phyloP scores from a whole-genome alignment of 2,888 invertebrate genomes.

The Anthoptus insignis region DNA sequence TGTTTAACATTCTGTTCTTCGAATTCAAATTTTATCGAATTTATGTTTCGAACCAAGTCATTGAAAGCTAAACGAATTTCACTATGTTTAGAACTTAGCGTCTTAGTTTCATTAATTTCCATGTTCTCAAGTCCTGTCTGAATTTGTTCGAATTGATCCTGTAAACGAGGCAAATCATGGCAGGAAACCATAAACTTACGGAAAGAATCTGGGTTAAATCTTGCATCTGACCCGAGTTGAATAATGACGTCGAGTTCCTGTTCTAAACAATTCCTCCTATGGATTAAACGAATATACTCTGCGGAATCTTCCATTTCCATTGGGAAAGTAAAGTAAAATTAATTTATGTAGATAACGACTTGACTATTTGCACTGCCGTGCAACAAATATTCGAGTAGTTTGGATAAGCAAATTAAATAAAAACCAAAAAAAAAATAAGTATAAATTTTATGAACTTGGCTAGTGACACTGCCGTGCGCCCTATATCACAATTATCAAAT shows the following conservation, averaged over 20 bases:
- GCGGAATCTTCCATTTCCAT: neutral
- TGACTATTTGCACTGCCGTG: neutral
- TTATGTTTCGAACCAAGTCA: neutral
- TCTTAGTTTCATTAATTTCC: neutral
- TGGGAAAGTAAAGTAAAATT: neutral
- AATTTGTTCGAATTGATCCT: neutral
- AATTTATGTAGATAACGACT: neutral
- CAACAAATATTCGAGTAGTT: neutral
- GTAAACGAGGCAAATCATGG: neutral
- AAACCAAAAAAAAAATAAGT: neutral
- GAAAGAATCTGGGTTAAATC: neutral
- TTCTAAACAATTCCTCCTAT: neutral
- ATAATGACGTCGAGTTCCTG: neutral
- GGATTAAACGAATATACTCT: neutral
- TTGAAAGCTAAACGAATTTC: neutral
- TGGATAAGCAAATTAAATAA: neutral
- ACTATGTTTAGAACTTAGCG: neutral
- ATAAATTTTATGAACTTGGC: neutral
- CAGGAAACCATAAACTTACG: neutral
- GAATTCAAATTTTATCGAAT: neutral
- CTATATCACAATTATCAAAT: neutral
- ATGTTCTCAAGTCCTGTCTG: neutral
- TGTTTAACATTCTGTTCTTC: neutral
- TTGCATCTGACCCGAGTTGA: neutral
- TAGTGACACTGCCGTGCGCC: neutral